Base-by-base conservation (phyloP, 1,140 invertebrate species). In the Holcopasites calliopsidis region DNA sequence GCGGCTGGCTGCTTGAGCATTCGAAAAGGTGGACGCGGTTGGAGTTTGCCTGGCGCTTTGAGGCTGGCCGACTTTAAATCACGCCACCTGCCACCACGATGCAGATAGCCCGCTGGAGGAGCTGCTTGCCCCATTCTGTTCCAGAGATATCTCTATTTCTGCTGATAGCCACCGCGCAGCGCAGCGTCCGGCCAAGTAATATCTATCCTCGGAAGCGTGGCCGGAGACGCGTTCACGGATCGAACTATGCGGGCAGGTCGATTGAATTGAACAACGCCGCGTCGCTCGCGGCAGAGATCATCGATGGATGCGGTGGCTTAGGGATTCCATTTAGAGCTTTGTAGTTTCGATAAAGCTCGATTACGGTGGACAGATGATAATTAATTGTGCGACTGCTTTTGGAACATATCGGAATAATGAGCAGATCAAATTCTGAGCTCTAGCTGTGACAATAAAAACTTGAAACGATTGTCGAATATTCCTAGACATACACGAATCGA, bases 41-140 rank as follows among this genome's bases (percentile, higher is more conserved):
- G 52, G 55, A 57, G 69, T 69, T 64, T n/a, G n/a, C n/a, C 44
- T 16, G 3, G 54, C 23, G 76, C 75, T 77, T 74, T 64, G 55
- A 73, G 47, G 40, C 61, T 28, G 47, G 68, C 47, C 62, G 72
- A 79, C 76, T 82, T 83, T 83, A 82, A 83, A 83, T 83, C 81
- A 83, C 80, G 76, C 42, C 54, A 21, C 35, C 54, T 64, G 42
- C 52, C 64, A 65, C 65, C 38, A 52, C 68, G 78, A 73, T 80
- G 79, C 62, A 76, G 79, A 82, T 81, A 81, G 49, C 61, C 18
- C n/a, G 40, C 13, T 33, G 21, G 44, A 28, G 77, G 23, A 66
- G 73, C 66, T 44, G 50, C 38, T 54, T 16, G 23, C 21, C 42
- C 40, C 35, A 52, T 31, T 50, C 74, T 40, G 23, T 50, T 23